A percentile compares a stretch with the other conserved stretches of the same genome.
These are phyloP conservation scores for Craniophora ligustri DNA, from an alignment of 2,888 invertebrate species.

Conservation along the genomic window DNA sequence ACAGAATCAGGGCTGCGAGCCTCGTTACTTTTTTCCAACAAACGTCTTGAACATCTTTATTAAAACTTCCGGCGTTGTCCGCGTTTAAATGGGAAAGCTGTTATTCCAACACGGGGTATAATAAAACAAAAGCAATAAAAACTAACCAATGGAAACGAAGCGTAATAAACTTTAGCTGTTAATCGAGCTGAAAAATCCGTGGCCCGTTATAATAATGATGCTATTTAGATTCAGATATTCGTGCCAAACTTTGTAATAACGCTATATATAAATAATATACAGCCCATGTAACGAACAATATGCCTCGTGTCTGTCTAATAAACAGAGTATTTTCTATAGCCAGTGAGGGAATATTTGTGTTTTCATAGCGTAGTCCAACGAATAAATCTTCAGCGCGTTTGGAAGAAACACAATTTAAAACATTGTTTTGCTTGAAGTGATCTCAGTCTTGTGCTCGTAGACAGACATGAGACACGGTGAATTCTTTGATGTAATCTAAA, in stretches of 20 bases:
- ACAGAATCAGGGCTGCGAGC: neutral
- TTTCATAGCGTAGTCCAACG: conserved; percentile 38
- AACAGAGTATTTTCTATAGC: conserved; percentile 32
- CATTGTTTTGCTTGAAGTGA: conserved; percentile 42
- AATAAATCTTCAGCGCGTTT: conserved; percentile 47
- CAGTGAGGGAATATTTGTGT: conserved; percentile 46
- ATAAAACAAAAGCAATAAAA: conserved; percentile 44
- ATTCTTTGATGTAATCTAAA: conserved; percentile 14
- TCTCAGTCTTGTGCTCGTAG: conserved; percentile 25
- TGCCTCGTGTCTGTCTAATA: conserved; percentile 34
- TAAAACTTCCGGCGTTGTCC: conserved; percentile 13
- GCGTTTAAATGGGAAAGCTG: conserved; percentile 31
- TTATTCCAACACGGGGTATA: conserved; percentile 29
- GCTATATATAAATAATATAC: conserved; percentile 7
- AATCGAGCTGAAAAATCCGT: conserved; percentile 30
- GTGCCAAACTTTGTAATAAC: conserved; percentile 25
- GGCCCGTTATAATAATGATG: conserved; percentile 13
- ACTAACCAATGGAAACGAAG: conserved; percentile 25
- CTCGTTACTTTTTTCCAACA: neutral
- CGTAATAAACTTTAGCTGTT: conserved; percentile 17
- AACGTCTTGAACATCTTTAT: conserved; percentile 12
- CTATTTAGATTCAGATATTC: conserved; percentile 19
- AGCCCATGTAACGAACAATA: conserved; percentile 32
- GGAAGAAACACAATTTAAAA: conserved; percentile 49
- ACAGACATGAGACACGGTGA: conserved; percentile 12